These are phyloP conservation scores for Noctilio leporinus DNA, from an alignment of 2,113 vertebrate species.

Conservation along the genomic window DNA sequence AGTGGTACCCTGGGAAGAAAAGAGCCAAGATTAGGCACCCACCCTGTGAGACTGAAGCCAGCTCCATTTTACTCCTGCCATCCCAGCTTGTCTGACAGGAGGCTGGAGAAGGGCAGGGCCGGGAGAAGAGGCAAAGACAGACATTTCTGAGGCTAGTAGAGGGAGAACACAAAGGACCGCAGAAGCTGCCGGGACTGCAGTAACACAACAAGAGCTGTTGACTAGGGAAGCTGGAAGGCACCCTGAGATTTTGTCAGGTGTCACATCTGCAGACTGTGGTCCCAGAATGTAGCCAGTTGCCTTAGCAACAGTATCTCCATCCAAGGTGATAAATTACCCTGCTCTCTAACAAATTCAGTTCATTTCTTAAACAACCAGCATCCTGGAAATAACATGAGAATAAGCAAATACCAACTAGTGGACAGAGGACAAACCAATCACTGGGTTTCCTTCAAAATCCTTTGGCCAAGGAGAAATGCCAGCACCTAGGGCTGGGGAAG, in stretches of 20 bases:
- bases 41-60: not conserved
- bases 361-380: conserved; percentile 43
- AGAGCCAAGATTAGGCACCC: no score
- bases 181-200: not conserved
- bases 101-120: not conserved
- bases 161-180: not conserved
- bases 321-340: conserved; percentile 48
- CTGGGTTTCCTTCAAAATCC: not conserved
- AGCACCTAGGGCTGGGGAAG: not conserved
- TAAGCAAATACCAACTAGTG: not conserved
- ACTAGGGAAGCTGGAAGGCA: not conserved
- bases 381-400: conserved; percentile 34
- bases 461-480: fast-evolving
- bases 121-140: not conserved
- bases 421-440: not conserved
- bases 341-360: conserved; percentile 41
- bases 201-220: not conserved
- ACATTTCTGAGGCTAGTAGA: not conserved
- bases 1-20: not conserved
- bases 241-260: not conserved
- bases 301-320: conserved; percentile 58
- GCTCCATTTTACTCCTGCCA: not conserved
- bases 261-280: not conserved
- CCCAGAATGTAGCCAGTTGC: conserved; percentile 21
- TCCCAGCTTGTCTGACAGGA: not conserved